Percentiles rank a stretch among this genome's conserved stretches.
These are phyloP conservation scores for Danio choprae DNA, from an alignment of 2,797 vertebrate species.

Conservation along the genomic window DNA sequence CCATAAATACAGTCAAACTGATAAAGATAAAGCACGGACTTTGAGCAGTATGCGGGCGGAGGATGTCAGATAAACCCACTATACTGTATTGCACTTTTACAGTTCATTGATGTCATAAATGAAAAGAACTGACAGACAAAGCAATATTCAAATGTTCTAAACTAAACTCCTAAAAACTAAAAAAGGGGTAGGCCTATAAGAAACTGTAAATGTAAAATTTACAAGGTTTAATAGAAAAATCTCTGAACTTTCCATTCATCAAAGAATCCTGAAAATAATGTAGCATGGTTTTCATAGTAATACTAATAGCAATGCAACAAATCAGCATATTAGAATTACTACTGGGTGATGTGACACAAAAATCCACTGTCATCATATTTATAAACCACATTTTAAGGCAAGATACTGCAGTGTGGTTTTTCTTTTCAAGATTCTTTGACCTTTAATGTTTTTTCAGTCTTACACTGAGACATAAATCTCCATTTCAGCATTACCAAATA, in stretches of 20 bases:
- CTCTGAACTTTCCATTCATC: neutral
- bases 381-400: neutral
- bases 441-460: too few relatives aligned
- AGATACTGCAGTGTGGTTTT: too few relatives aligned
- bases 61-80: neutral
- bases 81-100: slow-evolving; percentile 6
- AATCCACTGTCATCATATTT: neutral
- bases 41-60: slow-evolving; percentile 29
- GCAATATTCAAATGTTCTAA: neutral
- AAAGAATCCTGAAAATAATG: neutral
- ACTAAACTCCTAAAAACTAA: neutral
- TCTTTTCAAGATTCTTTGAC: too few relatives aligned
- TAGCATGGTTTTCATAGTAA: neutral
- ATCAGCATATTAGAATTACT: slow-evolving; percentile 1
- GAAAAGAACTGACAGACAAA: neutral
- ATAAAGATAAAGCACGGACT: slow-evolving; percentile 12
- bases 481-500: too few relatives aligned
- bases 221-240: neutral
- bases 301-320: neutral
- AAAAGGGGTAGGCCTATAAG: neutral
- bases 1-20: neutral
- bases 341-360: neutral
- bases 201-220: neutral
- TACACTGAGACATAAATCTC: too few relatives aligned
- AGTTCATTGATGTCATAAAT: neutral